Evolutionary conservation across 2,113 vertebrate species (phyloP).

Genomic region (Dipodomys ordii): DNA sequence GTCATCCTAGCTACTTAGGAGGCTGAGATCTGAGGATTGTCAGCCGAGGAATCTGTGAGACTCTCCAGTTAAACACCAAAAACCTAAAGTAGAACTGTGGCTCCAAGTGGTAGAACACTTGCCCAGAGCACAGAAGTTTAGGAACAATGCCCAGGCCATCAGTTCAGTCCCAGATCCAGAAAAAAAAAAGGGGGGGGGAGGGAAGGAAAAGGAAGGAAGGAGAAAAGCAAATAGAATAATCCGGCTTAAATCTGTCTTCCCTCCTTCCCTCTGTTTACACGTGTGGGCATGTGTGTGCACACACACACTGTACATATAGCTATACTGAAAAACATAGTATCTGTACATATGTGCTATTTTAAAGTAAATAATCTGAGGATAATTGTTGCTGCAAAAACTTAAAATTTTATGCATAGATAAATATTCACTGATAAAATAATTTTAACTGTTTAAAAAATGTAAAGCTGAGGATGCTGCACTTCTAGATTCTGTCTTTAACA

Average conservation of each 20-base stretch:
- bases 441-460: slow-evolving; percentile 45
- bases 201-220: no score
- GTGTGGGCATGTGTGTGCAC: no score
- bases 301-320: slow-evolving; percentile 8
- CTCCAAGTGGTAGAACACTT: no score
- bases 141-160: no score
- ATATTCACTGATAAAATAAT: slow-evolving; percentile 58
- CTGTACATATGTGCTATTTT: slow-evolving; percentile 43
- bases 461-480: slow-evolving; percentile 48
- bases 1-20: no score
- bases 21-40: no score
- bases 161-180: no score
- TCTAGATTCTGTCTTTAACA: slow-evolving; percentile 64
- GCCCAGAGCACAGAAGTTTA: no score
- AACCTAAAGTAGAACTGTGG: no score
- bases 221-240: slow-evolving; percentile 25
- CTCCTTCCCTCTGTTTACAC: background rate
- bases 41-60: no score
- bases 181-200: no score
- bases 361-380: slow-evolving; percentile 59
- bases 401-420: slow-evolving; percentile 47
- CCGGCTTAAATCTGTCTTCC: background rate
- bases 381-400: slow-evolving; percentile 49
- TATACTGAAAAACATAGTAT: slow-evolving; percentile 17
- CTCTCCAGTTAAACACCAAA: no score